phyloP scores from a whole-genome alignment of 2,113 vertebrate species.

The Mus musculus region GRCm39 chr4:104388501-104389000 shows the following conservation, averaged over 20 bases:
- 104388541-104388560: not conserved
- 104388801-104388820: not conserved
- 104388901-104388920: not conserved
- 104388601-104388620: not conserved
- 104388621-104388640: not conserved
- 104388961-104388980: not conserved
- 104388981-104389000: not conserved
- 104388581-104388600: not conserved
- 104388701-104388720: not conserved
- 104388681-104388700: not conserved
- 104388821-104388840: not conserved
- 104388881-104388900: not conserved
- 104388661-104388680: too few relatives aligned
- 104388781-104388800: not conserved
- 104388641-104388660: not conserved
- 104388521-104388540: not conserved
- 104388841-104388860: not conserved
- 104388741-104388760: not conserved
- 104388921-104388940: not conserved
- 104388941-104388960: not conserved
- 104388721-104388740: not conserved
- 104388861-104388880: not conserved
- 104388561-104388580: not conserved
- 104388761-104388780: too few relatives aligned
- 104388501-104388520: not conserved